Evolutionary conservation across 1,140 invertebrate genomes (phyloP), one percentile per base, ranked within the genome.

Genomic region (Hesperophylax magnus): DNA sequence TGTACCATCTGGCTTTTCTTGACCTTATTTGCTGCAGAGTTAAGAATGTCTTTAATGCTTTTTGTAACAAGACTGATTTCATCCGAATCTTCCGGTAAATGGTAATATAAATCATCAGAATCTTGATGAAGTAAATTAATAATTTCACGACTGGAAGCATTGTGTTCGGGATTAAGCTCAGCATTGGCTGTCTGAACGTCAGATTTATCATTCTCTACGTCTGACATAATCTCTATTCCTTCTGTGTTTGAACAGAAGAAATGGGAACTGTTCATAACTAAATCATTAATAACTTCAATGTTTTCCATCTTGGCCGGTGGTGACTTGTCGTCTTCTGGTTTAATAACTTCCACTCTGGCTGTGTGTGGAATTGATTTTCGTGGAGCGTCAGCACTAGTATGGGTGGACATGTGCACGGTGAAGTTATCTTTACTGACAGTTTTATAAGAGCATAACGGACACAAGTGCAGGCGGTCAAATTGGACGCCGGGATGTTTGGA

Each of bases 371-470:
- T 47, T 1, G 39, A 14, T 47, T 47, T 47, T 47, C 39, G 39
- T 47, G 9, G 39, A 14, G 9, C 14, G 39, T 47, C 39, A 1
- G 9, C n/a, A n/a, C n/a, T 47, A 61, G 84, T 82, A 74, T 91
- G 89, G 11, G 85, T 88, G 11, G 86, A 86, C 14, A 90, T 82
- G 84, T 91, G 90, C 0, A 86, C 75, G 0, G 87, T 75, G 81
- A 89, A 92, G 82, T 92, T 91, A 20, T 91, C 89, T 82, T 91
- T 90, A 84, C 87, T 92, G 15, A 92, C 87, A 5, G 90, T 88
- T 80, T 91, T 90, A 85, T 90, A 92, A 47, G 88, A 85, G 81
- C 92, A 92, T 67, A 89, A 89, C 0, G 87, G 86, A 81, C 92
- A 92, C 7, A 88, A 87, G 75, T 91, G 90, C 53, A 92, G 85